These are phyloP conservation scores for Lycophotia porphyrea DNA, from an alignment of 2,888 invertebrate species.

Conservation along the genomic window DNA sequence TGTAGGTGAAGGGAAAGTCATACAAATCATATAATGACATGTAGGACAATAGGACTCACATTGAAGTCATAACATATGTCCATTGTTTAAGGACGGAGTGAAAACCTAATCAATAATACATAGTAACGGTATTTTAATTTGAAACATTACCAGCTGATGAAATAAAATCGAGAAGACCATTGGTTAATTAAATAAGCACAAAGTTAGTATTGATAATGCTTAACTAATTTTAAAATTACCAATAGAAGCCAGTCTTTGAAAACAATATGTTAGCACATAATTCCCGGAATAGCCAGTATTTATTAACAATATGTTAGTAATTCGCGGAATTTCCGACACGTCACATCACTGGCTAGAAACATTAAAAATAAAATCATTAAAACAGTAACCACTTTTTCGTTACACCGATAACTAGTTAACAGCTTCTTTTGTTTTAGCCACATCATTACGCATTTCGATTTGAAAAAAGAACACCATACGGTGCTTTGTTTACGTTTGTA, in stretches of 20 bases:
- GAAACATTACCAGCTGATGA: background rate
- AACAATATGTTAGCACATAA: background rate
- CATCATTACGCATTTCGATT: slow-evolving; percentile 15
- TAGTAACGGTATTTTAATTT: background rate
- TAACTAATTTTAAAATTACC: background rate
- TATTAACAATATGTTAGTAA: background rate
- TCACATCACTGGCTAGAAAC: background rate
- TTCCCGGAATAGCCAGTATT: background rate
- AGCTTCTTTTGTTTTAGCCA: slow-evolving; percentile 1
- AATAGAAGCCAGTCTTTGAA: background rate
- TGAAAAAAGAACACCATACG: slow-evolving; percentile 48
- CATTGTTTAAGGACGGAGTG: slow-evolving; percentile 9
- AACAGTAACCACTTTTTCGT: background rate
- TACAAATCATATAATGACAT: background rate
- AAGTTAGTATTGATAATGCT: background rate
- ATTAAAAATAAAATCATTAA: slow-evolving; percentile 1
- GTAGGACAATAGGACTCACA: slow-evolving; percentile 27
- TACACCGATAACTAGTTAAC: background rate
- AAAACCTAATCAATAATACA: slow-evolving; percentile 10
- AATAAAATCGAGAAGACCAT: background rate
- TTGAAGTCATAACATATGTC: background rate
- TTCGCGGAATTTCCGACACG: slow-evolving; percentile 12
- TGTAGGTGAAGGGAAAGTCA: slow-evolving; percentile 29
- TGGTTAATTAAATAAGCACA: background rate
- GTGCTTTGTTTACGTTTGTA: slow-evolving; percentile 64